phyloP scores from a whole-genome alignment of 2,888 invertebrate genomes.

The Agriopis leucophaearia region DNA sequence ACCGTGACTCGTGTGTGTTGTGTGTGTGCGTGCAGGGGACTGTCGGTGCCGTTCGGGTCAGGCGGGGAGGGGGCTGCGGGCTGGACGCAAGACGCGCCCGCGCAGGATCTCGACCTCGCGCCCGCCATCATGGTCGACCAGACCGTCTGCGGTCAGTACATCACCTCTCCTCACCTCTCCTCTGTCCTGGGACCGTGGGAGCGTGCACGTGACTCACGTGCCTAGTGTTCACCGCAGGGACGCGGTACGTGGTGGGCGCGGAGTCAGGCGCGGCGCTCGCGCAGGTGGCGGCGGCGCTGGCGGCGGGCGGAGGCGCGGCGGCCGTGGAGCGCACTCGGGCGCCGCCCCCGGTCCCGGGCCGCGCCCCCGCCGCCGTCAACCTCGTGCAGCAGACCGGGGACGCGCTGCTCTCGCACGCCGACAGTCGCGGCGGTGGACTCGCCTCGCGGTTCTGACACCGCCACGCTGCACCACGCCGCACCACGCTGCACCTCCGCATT shows the following conservation, averaged over 20 bases:
- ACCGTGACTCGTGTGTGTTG: no score
- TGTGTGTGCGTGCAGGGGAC: conserved; percentile 59
- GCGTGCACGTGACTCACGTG: no score
- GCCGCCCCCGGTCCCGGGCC: conserved; percentile 42
- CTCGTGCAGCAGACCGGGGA: conserved; percentile 89
- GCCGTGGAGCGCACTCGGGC: conserved; percentile 44
- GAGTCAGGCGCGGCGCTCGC: conserved; percentile 66
- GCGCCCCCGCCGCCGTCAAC: conserved; percentile 85
- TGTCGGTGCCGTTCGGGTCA: conserved; percentile 67
- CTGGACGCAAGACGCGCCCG: conserved; percentile 64
- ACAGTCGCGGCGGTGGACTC: conserved; percentile 90
- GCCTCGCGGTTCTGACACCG: conserved; percentile 87
- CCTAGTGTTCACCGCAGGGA: conserved; percentile 56
- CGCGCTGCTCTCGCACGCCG: conserved; percentile 89
- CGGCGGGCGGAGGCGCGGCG: conserved; percentile 45
- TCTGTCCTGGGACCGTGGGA: no score
- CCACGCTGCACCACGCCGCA: not conserved
- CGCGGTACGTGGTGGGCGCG: conserved; percentile 74
- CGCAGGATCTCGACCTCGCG: conserved; percentile 66
- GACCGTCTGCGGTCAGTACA: conserved; percentile 67
- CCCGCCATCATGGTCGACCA: conserved; percentile 72
- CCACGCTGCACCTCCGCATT: not conserved
- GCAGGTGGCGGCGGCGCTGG: conserved; percentile 57
- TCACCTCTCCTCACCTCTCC: not conserved
- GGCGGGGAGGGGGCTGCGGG: conserved; percentile 53